Base-by-base conservation (phyloP, 2,888 invertebrate genomes). In the Serrognathus titanus region DNA sequence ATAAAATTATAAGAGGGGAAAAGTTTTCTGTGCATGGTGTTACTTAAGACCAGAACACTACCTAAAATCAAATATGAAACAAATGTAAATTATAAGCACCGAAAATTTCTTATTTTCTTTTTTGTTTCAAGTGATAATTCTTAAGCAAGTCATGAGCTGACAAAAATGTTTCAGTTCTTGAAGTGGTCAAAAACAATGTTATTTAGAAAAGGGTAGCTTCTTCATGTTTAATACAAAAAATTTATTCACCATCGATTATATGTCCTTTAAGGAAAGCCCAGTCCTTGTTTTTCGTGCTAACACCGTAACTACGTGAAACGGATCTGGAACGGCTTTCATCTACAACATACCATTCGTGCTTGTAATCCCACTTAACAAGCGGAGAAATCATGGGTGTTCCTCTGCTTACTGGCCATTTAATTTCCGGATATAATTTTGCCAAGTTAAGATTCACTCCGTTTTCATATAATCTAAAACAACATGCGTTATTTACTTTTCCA, bases 291-390 rank as follows among this genome's bases (percentile, higher is more conserved):
- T 48, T 46, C 1, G 48, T 20, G 3, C 8, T 7, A 8, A 56
- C 35, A n/a, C 37, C 5, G 11, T 43, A 11, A 1, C 45, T 67
- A 85, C 84, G 57, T 88, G 87, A 62, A 87, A 86, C 0, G 75
- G 75, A 5, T 87, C 77, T 24, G 83, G 81, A 65, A 89, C 79
- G 20, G 81, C 73, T 20, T 87, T 81, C 0, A 79, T 84, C 83
- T 63, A 82, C 83, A 1, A 89, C 86, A 64, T 84, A 81, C 89
- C 90, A 90, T 58, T 88, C 85, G 59, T 86, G 85, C 12, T 83
- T 82, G 69, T 97, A 95, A 64, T 95, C 90, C 95, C 96, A 97
- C 61, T 85, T 85, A n/a, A 97, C 83, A 1, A 90, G 78, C 3
- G 93, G 88, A 0, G 92, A 84, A 37, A 95, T 79, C 87, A 90